Evolutionary conservation across 1,140 invertebrate species (phyloP).

Genomic region (Tyrophagus putrescentiae): DNA sequence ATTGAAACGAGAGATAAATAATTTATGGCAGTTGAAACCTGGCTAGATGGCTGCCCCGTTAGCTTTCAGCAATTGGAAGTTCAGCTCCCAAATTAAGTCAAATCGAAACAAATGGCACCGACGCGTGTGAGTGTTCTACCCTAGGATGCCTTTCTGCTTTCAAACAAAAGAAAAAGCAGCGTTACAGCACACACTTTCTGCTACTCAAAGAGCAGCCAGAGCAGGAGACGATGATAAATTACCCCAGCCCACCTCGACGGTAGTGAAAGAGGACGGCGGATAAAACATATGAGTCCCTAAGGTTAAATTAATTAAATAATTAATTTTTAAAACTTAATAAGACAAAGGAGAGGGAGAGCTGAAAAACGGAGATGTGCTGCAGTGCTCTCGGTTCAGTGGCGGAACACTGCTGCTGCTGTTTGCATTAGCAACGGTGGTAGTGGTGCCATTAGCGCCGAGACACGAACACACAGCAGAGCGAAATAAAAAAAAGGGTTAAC

Average conservation of each 20-base stretch:
- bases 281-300: constrained; percentile 13
- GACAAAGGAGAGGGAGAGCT: neutral
- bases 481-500: too few relatives aligned
- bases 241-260: too few relatives aligned
- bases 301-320: constrained; percentile 20
- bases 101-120: neutral
- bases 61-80: neutral
- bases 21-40: neutral
- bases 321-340: constrained; percentile 19
- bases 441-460: too few relatives aligned
- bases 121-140: neutral
- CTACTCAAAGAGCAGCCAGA: too few relatives aligned
- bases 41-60: neutral
- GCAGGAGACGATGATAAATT: constrained; percentile 13
- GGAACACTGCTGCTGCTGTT: too few relatives aligned
- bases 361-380: too few relatives aligned
- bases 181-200: too few relatives aligned
- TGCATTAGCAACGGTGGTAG: too few relatives aligned
- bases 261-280: neutral
- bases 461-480: too few relatives aligned
- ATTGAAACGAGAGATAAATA: neutral
- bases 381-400: too few relatives aligned
- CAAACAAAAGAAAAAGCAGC: neutral
- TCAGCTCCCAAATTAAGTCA: neutral
- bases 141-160: neutral